Evolutionary conservation across 1,140 invertebrate genomes (phyloP).

Genomic region (Eulimnadia texana): DNA sequence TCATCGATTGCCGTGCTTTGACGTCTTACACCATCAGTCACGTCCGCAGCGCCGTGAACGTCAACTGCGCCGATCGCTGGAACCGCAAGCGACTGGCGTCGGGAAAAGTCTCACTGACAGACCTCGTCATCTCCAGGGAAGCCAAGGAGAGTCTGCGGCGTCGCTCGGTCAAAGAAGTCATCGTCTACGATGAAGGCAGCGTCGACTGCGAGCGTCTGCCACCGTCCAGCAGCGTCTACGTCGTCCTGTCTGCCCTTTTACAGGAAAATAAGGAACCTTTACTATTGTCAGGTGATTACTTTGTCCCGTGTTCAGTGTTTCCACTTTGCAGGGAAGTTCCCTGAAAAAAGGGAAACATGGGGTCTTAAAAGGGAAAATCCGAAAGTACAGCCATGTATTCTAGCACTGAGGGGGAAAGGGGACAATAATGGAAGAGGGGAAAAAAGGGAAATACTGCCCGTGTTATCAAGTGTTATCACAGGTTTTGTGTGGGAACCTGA

Average conservation of each 20-base stretch:
- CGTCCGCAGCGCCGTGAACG: constrained; percentile 53
- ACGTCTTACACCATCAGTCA: constrained; percentile 55
- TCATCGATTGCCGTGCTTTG: constrained; percentile 57
- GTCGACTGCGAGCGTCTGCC: constrained; percentile 42
- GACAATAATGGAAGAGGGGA: background rate
- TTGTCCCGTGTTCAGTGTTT: constrained; percentile 4
- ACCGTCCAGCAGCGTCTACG: constrained; percentile 40
- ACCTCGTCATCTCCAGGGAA: constrained; percentile 44
- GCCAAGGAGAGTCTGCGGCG: constrained; percentile 44
- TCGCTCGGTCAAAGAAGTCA: constrained; percentile 40
- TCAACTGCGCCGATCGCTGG: constrained; percentile 58
- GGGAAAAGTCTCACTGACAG: constrained; percentile 47
- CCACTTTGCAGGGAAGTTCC: too few species aligned
- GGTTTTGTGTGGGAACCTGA: too few species aligned
- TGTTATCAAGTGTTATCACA: too few species aligned
- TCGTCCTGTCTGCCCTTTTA: constrained; percentile 48
- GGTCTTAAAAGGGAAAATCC: too few species aligned
- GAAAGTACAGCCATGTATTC: too few species aligned
- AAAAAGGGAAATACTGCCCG: too few species aligned
- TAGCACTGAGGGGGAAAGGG: background rate
- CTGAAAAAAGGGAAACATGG: too few species aligned
- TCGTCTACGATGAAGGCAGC: constrained; percentile 53
- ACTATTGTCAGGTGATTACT: constrained; percentile 44
- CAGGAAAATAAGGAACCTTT: constrained; percentile 53
- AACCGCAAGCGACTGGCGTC: constrained; percentile 49